A percentile compares a stretch with the other conserved stretches of the same genome.
phyloP scores from a whole-genome alignment of 2,797 vertebrate genomes.

The Brachyrhaphis roseni region DNA sequence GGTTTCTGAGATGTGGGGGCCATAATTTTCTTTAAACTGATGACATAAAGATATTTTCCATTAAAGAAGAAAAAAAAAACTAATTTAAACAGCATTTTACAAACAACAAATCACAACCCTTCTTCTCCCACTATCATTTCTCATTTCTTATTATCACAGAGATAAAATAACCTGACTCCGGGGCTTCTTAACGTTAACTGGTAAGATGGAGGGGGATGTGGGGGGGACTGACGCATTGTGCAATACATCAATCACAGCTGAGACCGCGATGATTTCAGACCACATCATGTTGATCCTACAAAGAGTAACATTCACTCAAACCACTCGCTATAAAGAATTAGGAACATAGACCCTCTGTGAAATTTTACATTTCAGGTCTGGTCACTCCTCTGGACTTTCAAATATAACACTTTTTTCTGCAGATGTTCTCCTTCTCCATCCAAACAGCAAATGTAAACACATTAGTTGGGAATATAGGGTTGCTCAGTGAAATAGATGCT shows the following conservation, averaged over 20 bases:
- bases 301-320: conserved; percentile 48
- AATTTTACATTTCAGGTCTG: conserved; percentile 40
- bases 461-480: neutral
- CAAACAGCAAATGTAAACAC: neutral
- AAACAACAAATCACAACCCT: conserved; percentile 34
- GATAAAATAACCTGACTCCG: conserved; percentile 31
- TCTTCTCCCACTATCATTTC: conserved; percentile 7
- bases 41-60: conserved; percentile 20
- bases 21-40: conserved; percentile 19
- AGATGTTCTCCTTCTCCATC: neutral
- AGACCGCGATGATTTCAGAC: conserved; percentile 69
- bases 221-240: conserved; percentile 45
- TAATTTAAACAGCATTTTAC: conserved; percentile 38
- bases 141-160: conserved; percentile 18
- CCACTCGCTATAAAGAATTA: conserved; percentile 56
- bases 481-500: neutral
- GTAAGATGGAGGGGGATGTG: conserved; percentile 45
- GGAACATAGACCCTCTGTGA: conserved; percentile 55
- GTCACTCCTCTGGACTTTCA: neutral
- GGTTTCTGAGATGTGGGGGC: conserved; percentile 35
- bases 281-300: conserved; percentile 50
- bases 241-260: conserved; percentile 62
- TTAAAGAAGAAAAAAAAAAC: conserved; percentile 13
- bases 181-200: conserved; percentile 44
- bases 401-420: neutral